Conservation (phyloP, 2,113 vertebrate genomes). For the Gymnarchus niloticus region DNA sequence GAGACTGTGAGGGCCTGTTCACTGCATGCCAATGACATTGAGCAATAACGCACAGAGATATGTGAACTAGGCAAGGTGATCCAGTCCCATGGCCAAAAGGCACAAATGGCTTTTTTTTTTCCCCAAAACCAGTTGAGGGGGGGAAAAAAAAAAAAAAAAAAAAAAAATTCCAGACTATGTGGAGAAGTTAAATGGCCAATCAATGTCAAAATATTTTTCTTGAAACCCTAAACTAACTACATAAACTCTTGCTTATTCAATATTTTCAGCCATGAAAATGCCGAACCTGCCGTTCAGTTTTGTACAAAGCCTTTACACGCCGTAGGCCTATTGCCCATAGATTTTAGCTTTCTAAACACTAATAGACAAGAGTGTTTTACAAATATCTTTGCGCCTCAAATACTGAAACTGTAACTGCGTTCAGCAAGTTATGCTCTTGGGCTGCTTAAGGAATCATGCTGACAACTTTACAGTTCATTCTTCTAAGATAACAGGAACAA, state of each 20-base stretch:
- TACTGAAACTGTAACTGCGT: background rate
- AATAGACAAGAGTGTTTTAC: background rate
- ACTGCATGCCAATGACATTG: slow-evolving; percentile 31
- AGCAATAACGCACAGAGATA: slow-evolving; percentile 44
- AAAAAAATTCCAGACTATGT: background rate
- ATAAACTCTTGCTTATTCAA: too few relatives aligned
- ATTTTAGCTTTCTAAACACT: too few relatives aligned
- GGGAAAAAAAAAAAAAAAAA: too few relatives aligned
- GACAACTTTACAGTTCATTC: background rate
- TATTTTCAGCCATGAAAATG: too few relatives aligned
- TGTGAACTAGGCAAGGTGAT: slow-evolving; percentile 36
- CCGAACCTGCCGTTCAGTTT: too few relatives aligned
- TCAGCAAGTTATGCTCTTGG: background rate
- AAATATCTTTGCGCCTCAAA: background rate
- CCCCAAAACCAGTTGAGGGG: background rate
- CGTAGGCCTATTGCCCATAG: too few relatives aligned
- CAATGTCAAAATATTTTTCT: background rate
- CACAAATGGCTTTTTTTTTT: background rate
- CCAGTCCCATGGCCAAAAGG: slow-evolving; percentile 33
- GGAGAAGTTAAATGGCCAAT: slow-evolving; percentile 3
- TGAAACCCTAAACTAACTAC: too few relatives aligned
- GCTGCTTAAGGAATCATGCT: background rate
- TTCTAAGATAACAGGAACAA: background rate
- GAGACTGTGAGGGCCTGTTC: slow-evolving; percentile 36
- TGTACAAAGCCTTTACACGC: too few relatives aligned